Percentiles rank a stretch among this genome's conserved stretches.
phyloP scores from a whole-genome alignment of 2,797 vertebrate species.

The Pogoniulus pusillus region DNA sequence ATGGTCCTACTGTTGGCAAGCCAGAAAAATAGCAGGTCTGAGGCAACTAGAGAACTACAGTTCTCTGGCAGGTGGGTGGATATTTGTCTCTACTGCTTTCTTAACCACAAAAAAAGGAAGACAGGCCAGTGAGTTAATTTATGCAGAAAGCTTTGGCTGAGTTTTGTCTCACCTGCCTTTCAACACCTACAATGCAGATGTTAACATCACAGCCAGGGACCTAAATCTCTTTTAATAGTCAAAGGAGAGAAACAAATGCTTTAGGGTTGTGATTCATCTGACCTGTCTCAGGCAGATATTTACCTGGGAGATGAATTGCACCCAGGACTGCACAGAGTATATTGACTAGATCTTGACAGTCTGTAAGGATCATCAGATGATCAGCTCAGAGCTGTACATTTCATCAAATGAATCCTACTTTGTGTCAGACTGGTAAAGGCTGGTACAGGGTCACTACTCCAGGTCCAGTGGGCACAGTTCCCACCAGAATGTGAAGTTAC shows the following conservation, averaged over 20 bases:
- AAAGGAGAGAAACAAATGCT: constrained; percentile 11
- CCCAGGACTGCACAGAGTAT: background rate
- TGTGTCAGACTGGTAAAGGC: background rate
- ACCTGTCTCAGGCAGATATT: constrained; percentile 42
- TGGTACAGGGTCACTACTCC: background rate
- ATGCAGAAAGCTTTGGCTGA: background rate
- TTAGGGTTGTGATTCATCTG: constrained; percentile 23
- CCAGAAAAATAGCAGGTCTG: background rate
- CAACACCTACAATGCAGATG: constrained; percentile 1
- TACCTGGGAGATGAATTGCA: constrained; percentile 27
- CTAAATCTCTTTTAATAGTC: constrained; percentile 25
- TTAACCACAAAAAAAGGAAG: background rate
- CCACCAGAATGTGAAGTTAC: background rate
- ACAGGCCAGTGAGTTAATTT: background rate
- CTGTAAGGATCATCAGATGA: background rate
- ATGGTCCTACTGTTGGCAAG: background rate
- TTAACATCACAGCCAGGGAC: background rate
- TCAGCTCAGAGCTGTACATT: constrained; percentile 12
- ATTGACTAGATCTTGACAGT: background rate
- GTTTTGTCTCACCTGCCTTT: background rate
- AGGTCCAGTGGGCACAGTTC: background rate
- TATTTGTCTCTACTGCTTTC: background rate
- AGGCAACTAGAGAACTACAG: background rate
- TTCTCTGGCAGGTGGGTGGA: background rate
- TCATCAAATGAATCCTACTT: background rate